These are phyloP conservation scores for Schlechtendalia chinensis DNA, from an alignment of 1,140 invertebrate species.

Conservation along the genomic window DNA sequence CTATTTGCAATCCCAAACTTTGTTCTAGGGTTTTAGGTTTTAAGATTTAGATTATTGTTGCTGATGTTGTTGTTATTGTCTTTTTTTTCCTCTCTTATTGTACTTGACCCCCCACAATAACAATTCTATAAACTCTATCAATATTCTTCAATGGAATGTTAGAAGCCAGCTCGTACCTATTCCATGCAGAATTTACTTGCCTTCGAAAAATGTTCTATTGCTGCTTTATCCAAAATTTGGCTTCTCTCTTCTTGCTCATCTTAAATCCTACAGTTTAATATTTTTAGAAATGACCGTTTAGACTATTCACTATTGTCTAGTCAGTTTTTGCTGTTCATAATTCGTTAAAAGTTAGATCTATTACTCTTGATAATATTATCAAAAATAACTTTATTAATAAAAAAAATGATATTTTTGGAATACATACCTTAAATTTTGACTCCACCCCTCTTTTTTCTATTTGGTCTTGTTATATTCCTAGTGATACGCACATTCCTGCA, in stretches of 20 bases:
- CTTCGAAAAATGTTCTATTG: not conserved
- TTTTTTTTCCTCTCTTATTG: no score
- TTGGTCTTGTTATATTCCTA: no score
- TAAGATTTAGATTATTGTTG: no score
- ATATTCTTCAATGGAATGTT: no score
- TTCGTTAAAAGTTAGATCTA: not conserved
- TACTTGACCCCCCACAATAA: no score
- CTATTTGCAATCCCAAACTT: no score
- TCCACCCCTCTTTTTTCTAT: not conserved
- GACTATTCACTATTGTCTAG: not conserved
- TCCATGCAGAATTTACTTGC: not conserved
- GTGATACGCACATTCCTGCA: no score
- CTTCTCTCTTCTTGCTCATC: not conserved
- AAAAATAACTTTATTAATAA: not conserved
- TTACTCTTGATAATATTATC: not conserved
- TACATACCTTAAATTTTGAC: not conserved
- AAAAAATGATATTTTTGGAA: not conserved
- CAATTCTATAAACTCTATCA: no score
- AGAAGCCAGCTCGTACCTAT: not conserved
- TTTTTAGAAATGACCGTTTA: not conserved
- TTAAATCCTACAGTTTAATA: not conserved
- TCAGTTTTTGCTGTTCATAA: not conserved
- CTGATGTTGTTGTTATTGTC: no score
- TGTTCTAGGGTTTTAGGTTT: no score
- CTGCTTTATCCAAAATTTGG: not conserved